phyloP scores from a whole-genome alignment of 2,888 invertebrate species.

The Sisyra terminalis region DNA sequence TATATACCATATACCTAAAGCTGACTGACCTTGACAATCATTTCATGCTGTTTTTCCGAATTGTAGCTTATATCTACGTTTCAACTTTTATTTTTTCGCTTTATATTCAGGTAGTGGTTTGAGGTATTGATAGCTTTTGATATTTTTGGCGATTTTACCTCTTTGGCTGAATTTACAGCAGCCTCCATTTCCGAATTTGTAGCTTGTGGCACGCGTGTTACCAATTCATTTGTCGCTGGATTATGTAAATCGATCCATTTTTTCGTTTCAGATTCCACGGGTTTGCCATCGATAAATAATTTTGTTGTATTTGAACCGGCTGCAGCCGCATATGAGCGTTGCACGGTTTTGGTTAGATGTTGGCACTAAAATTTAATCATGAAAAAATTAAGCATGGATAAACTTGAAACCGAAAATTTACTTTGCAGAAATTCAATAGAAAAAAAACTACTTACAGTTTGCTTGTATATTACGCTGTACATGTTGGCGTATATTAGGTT shows the following conservation, averaged over 20 bases:
- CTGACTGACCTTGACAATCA: too few relatives aligned
- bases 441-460: too few relatives aligned
- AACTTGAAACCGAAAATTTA: too few relatives aligned
- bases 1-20: too few relatives aligned
- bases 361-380: conserved; percentile 25
- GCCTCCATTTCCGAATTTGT: conserved; percentile 78
- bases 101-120: too few relatives aligned
- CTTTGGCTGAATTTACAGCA: conserved; percentile 75
- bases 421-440: too few relatives aligned
- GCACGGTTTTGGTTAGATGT: conserved; percentile 17
- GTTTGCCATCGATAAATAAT: conserved; percentile 89
- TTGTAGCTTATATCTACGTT: too few relatives aligned
- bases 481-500: too few relatives aligned
- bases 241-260: conserved; percentile 94
- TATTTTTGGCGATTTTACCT: conserved; percentile 35
- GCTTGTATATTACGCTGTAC: too few relatives aligned
- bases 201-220: conserved; percentile 72
- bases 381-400: not conserved
- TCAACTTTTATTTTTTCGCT: too few relatives aligned
- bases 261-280: conserved; percentile 78
- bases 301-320: conserved; percentile 67
- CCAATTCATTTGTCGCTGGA: conserved; percentile 80
- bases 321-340: conserved; percentile 17
- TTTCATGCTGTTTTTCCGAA: too few relatives aligned
- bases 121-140: not conserved